phyloP scores from a whole-genome alignment of 2,113 vertebrate species.

The Xiphophorus hellerii region DNA sequence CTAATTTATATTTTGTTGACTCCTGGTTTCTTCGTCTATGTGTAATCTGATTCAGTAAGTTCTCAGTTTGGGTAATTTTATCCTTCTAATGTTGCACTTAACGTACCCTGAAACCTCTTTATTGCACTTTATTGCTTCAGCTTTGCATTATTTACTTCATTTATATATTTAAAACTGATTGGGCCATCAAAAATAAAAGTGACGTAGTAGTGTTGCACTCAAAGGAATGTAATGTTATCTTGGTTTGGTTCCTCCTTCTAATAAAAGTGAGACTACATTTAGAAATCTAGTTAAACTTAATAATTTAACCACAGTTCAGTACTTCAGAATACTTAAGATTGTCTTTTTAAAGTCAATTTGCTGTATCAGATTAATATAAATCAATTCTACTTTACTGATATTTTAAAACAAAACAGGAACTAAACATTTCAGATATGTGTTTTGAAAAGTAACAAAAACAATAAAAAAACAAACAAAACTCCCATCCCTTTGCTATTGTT shows the following conservation, averaged over 20 bases:
- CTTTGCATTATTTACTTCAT: constrained; percentile 67
- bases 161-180: constrained; percentile 70
- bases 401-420: not conserved
- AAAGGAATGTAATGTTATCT: constrained; percentile 51
- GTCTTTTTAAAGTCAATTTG: not conserved
- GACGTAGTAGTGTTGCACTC: constrained; percentile 59
- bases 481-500: not conserved
- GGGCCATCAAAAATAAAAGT: constrained; percentile 68
- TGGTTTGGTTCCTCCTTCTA: constrained; percentile 31
- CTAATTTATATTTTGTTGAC: constrained; percentile 83
- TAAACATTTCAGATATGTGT: not conserved
- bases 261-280: constrained; percentile 32
- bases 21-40: constrained; percentile 59
- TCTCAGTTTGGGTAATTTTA: constrained; percentile 76
- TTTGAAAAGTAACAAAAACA: not conserved
- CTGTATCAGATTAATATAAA: not conserved
- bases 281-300: constrained; percentile 23
- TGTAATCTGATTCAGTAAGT: constrained; percentile 74
- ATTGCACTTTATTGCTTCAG: constrained; percentile 70
- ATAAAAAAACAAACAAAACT: too few relatives aligned
- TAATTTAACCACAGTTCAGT: constrained; percentile 34
- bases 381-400: not conserved
- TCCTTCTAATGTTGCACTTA: constrained; percentile 77
- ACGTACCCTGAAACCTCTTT: constrained; percentile 77
- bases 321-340: not conserved